Evolutionary conservation across 2,113 vertebrate species (phyloP), one percentile per base, ranked within the genome.

Genomic region (Murina feae): DNA sequence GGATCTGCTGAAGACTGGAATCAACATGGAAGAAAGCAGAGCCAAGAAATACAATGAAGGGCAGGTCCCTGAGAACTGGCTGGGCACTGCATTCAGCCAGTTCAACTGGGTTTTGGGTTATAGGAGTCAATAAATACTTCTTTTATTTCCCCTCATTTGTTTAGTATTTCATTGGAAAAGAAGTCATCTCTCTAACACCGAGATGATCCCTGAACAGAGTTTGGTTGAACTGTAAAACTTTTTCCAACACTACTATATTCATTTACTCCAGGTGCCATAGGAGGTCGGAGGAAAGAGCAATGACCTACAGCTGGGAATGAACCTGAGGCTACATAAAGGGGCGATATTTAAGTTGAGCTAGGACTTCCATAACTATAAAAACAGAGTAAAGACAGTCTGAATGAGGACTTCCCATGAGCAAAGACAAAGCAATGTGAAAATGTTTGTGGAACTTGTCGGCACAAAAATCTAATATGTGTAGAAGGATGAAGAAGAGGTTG

Each of bases 341-440:
- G 6, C 25, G 8, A 35, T 60, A 37, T 71, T 82, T 47, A 20
- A 74, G 66, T 37, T 75, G 49, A 89, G 37, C 55, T 76, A 65
- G 21, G n/a, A 9, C 91, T 94, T 91, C 89, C 71, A 66, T 85
- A 74, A 53, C 21, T 51, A 14, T 35, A 87, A 85, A 51, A 66
- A 39, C 20, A 55, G 23, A 76, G 1, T 23, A 49, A 85, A 25
- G 60, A 55, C 76, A 18, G 71, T 91, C 1, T 6, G 66, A 12
- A 68, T n/a, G 39, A 91, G 66, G 51, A 80, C 85, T n/a, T 51
- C 51, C 1, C 21, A 65, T 10, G 58, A 68, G 53, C 39, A 85
- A 83, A 93, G 81, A 44, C 47, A 84, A 95, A 78, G 51, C 91
- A 89, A 83, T 47, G 21, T 83, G 65, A 85, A 74, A 58, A 16